Evolutionary conservation across 2,888 invertebrate genomes (phyloP).

Genomic region (Ornithoptera priamus): DNA sequence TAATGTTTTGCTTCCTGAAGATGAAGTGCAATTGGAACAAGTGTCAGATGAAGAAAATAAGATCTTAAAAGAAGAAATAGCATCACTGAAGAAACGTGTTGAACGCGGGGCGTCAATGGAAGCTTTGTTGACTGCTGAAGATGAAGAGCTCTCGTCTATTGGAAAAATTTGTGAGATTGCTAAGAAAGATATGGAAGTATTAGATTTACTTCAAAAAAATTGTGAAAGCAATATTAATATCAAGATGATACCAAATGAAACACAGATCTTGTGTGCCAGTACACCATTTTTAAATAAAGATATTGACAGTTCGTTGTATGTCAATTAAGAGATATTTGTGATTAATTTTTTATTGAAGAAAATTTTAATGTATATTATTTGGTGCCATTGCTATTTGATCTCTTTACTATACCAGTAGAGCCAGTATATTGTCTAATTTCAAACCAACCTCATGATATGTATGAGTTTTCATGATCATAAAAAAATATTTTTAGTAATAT

Average conservation of each 20-base stretch:
- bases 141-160: slow-evolving; percentile 58
- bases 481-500: too few relatives aligned
- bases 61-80: slow-evolving; percentile 61
- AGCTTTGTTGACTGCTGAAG: slow-evolving; percentile 60
- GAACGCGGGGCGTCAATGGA: slow-evolving; percentile 69
- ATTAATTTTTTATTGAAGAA: neutral
- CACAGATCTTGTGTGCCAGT: slow-evolving; percentile 59
- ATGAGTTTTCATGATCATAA: too few relatives aligned
- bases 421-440: neutral
- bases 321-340: slow-evolving; percentile 27
- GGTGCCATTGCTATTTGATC: neutral
- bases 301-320: slow-evolving; percentile 24
- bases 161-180: slow-evolving; percentile 66
- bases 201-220: slow-evolving; percentile 57
- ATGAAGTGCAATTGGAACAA: slow-evolving; percentile 63
- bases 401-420: neutral
- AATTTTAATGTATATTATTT: too few relatives aligned
- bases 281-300: slow-evolving; percentile 50
- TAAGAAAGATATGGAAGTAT: slow-evolving; percentile 64
- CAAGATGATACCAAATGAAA: slow-evolving; percentile 51
- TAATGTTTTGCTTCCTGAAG: slow-evolving; percentile 65
- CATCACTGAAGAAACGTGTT: slow-evolving; percentile 53
- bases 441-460: too few relatives aligned
- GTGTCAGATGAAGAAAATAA: slow-evolving; percentile 59
- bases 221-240: slow-evolving; percentile 45